Conservation (phyloP, 2,888 invertebrate species). For the Tetranychus piercei region DNA sequence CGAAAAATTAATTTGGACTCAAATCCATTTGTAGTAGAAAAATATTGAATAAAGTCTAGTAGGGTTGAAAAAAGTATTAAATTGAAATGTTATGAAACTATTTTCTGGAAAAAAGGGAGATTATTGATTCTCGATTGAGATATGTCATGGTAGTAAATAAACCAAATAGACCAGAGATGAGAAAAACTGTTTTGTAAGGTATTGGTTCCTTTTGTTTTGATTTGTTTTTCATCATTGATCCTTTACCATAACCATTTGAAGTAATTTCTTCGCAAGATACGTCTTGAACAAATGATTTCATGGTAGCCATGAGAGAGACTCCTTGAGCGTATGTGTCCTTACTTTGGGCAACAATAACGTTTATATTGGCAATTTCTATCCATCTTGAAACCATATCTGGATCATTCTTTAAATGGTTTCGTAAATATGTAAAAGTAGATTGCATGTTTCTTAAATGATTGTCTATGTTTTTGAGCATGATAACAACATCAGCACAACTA, state of each 20-base stretch:
- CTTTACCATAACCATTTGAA: not conserved
- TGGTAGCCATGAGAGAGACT: not conserved
- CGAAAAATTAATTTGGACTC: too few relatives aligned
- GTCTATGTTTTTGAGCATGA: not conserved
- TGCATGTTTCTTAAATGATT: not conserved
- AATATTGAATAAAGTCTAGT: too few relatives aligned
- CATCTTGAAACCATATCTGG: not conserved
- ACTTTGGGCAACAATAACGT: not conserved
- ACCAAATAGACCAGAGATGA: not conserved
- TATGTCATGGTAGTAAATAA: not conserved
- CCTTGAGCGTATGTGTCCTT: not conserved
- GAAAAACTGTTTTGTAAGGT: not conserved
- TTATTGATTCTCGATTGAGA: not conserved
- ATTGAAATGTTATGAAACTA: not conserved
- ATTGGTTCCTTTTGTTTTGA: not conserved
- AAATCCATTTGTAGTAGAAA: too few relatives aligned
- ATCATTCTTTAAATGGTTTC: not conserved
- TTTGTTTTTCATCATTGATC: not conserved
- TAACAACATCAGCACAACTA: not conserved
- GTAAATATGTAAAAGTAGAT: not conserved
- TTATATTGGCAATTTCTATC: not conserved
- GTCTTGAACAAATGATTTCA: not conserved
- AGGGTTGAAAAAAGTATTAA: not conserved
- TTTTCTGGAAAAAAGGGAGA: not conserved
- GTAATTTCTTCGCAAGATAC: not conserved